Evolutionary conservation across 2,797 vertebrate species (phyloP), one percentile per base, ranked within the genome.

Genomic region (Perdix hodgsoniae): DNA sequence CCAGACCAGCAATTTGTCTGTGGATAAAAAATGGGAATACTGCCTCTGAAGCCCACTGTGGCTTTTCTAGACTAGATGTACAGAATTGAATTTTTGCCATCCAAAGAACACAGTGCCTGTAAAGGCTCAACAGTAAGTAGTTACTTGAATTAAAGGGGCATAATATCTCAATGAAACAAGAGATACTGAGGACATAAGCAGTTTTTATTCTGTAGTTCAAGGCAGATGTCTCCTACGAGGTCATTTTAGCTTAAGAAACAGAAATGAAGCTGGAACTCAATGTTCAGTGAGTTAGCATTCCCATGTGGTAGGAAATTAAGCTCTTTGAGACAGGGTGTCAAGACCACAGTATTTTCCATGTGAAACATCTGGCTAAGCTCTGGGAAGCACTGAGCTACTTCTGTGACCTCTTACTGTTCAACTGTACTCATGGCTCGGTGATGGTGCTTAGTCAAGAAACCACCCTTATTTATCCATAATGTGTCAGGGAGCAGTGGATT

Each of bases 391-490:
- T 60, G 56, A 52, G 37, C 27, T 84, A 42, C 22, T 78, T 63
- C 33, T 74, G 0, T 57, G n/a, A 17, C 26, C 16, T 10, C 31
- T 76, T 56, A 37, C 11, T 76, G 26, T 72, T 76, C 59, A 65
- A 0, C 16, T 65, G 44, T 31, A 37, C 24, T 73, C 1, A 3
- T 16, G 64, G 45, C 29, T 93, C 8, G 5, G 40, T 22, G 18
- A 15, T 39, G 0, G 1, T 45, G 11, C 65, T 54, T 47, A 16
- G 13, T 86, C 66, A 76, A 76, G 64, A 16, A 60, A 49, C 15
- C 52, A 83, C 59, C 50, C 45, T 66, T 77, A 44, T 92, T 94
- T 94, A 61, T 79, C 66, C 69, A 13, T 83, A 92, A 77, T 5
- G 24, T 29, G 9, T 40, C 40, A 81, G 88, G 69, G 77, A 92